Evolutionary conservation across 1,140 invertebrate species (phyloP), one percentile per base, ranked within the genome.

Genomic region (Antheraea mylitta): DNA sequence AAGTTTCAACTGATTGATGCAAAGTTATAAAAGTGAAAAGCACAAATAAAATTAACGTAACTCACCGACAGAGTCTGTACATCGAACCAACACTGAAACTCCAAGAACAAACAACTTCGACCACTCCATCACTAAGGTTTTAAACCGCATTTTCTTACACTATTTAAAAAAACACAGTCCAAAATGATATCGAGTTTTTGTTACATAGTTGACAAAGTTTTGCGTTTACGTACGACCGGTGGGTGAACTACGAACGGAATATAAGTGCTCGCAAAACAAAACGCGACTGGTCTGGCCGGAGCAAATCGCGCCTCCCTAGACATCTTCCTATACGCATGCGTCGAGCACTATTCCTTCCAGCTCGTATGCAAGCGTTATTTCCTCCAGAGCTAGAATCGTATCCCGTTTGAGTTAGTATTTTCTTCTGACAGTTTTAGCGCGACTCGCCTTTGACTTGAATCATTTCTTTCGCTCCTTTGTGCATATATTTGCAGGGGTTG

Each of bases 31-130:
- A 30, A 4, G 22, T 30, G 22, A 30, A 30, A 30, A 30, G 4
- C 22, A 30, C 1, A 30, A 30, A 30, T 30, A 2, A 30, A 30
- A 30, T 30, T 53, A 13, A 53, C 5, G 16, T 16, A 80, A 87
- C 87, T 89, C 74, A 90, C 87, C 87, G 65, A 90, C 83, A 64
- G 87, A 90, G 77, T 89, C 85, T 81, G 87, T 86, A 80, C 79
- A 86, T 58, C 75, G 75, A 67, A 87, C 87, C 77, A 87, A 80
- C 86, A 90, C 86, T 90, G 87, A 82, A 89, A 89, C 74, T 90
- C 87, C 87, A 72, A 86, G 73, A 77, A 83, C 74, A 69, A 87
- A 65, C 69, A 88, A 68, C 72, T 74, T 73, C 59, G 66, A 71
- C 77, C 82, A 87, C 86, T 82, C 82, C 76, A 86, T 83, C 85